A percentile compares a stretch with the other conserved stretches of the same genome.
Evolutionary conservation across 2,113 vertebrate genomes (phyloP).

Genomic region (Dipodomys spectabilis): DNA sequence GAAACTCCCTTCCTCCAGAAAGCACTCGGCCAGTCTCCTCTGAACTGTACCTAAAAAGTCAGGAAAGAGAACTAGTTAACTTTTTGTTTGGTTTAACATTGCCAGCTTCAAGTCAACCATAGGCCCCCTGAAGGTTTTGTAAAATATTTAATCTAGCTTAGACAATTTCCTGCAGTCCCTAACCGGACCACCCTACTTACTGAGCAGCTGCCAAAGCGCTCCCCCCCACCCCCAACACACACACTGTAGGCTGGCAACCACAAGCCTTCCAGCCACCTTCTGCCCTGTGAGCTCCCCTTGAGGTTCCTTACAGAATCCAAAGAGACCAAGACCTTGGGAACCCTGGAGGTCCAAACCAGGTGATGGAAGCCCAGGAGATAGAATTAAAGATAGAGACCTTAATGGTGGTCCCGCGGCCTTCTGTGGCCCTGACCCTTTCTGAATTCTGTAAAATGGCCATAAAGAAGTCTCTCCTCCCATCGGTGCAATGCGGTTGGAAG

Average conservation of each 20-base stretch:
- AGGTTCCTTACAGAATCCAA: slow-evolving; percentile 54
- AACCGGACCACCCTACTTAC: slow-evolving; percentile 86
- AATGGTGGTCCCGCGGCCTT: neutral
- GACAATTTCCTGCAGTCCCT: slow-evolving; percentile 88
- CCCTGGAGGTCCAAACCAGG: neutral
- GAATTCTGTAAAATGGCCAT: slow-evolving; percentile 12
- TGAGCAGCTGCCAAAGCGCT: slow-evolving; percentile 83
- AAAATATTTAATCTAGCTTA: slow-evolving; percentile 90
- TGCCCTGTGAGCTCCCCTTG: slow-evolving; percentile 26
- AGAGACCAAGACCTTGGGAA: neutral
- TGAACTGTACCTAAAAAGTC: slow-evolving; percentile 79
- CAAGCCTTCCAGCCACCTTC: slow-evolving; percentile 79
- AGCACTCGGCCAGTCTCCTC: slow-evolving; percentile 68
- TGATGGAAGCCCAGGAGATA: neutral
- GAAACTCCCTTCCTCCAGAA: slow-evolving; percentile 65
- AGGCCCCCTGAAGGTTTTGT: slow-evolving; percentile 84
- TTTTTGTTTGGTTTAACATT: slow-evolving; percentile 86
- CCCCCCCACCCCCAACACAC: neutral
- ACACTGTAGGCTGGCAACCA: slow-evolving; percentile 7
- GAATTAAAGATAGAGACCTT: neutral
- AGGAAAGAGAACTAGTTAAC: slow-evolving; percentile 82
- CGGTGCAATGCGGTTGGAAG: neutral
- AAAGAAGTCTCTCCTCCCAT: neutral
- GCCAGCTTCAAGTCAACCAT: slow-evolving; percentile 86
- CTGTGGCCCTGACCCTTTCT: neutral